A percentile compares a stretch with the other conserved stretches of the same genome.
phyloP scores from a whole-genome alignment of 1,140 invertebrate species.

The Drosophila bocqueti region DNA sequence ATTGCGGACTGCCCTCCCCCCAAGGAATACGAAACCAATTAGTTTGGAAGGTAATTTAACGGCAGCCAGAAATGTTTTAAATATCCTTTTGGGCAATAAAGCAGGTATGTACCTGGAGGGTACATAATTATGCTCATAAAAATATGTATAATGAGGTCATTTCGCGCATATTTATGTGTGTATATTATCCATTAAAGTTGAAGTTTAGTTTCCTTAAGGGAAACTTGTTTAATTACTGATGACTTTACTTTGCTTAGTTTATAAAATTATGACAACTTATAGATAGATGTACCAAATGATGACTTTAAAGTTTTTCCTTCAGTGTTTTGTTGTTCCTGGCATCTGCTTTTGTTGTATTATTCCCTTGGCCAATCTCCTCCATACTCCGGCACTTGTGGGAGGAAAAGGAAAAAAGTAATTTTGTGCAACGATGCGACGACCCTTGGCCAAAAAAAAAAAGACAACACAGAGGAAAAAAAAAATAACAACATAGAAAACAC shows the following conservation, averaged over 20 bases:
- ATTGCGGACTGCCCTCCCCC: neutral
- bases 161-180: slow-evolving; percentile 3
- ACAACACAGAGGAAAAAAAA: slow-evolving; percentile 33
- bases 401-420: slow-evolving; percentile 67
- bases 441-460: slow-evolving; percentile 73
- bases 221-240: neutral
- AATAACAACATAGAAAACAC: slow-evolving; percentile 31
- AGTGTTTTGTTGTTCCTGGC: slow-evolving; percentile 11
- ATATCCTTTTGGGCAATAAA: slow-evolving; percentile 13
- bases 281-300: no score
- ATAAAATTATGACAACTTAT: neutral
- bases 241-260: neutral
- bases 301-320: neutral
- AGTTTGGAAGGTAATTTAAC: neutral
- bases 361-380: slow-evolving; percentile 14
- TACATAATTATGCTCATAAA: slow-evolving; percentile 1
- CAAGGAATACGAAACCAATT: slow-evolving; percentile 9
- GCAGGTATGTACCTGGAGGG: neutral
- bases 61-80: slow-evolving; percentile 8
- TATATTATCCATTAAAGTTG: neutral
- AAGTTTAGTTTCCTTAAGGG: neutral
- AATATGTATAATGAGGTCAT: slow-evolving; percentile 20
- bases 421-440: slow-evolving; percentile 78
- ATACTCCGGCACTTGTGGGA: slow-evolving; percentile 22
- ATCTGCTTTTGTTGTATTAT: slow-evolving; percentile 17